Evolutionary conservation across 35 echinoderm and acorn worm species (phyloP).

Genomic region (Eucidaris tribuloides): DNA sequence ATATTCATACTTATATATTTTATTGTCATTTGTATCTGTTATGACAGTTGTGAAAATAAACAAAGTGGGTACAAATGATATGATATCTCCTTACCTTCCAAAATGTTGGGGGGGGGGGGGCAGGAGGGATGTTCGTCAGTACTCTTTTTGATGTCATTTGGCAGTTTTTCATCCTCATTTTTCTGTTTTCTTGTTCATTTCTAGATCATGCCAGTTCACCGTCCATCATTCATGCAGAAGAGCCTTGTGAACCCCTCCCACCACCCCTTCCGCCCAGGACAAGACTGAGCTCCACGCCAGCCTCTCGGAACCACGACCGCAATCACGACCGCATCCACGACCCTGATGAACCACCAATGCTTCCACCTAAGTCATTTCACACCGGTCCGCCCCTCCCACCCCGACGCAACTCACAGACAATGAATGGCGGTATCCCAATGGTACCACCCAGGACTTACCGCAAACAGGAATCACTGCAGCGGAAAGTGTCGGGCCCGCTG

Average conservation of each 20-base stretch:
- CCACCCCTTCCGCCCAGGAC: conserved; percentile 53
- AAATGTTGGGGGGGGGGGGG: no score
- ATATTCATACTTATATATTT: no score
- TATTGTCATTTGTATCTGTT: no score
- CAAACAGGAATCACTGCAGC: conserved; percentile 2
- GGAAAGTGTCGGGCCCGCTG: conserved; percentile 5
- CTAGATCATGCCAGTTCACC: background rate
- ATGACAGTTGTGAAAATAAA: no score
- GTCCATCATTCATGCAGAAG: background rate
- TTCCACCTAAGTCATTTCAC: conserved; percentile 69
- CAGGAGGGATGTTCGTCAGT: no score
- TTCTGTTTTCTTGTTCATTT: background rate
- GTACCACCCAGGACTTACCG: conserved; percentile 75
- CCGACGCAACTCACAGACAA: conserved; percentile 5
- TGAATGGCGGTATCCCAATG: conserved; percentile 36
- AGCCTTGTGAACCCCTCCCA: conserved; percentile 31
- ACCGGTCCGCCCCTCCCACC: conserved; percentile 65
- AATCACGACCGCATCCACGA: background rate
- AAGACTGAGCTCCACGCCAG: conserved; percentile 26
- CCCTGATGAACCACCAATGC: conserved; percentile 48
- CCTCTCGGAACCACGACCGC: background rate
- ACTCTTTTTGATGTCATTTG: no score
- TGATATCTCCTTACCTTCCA: no score
- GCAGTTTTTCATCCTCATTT: background rate
- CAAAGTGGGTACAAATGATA: no score